Percentiles rank a stretch among this genome's conserved stretches.
These are phyloP conservation scores for Drosophila busckii DNA, from an alignment of 1,140 invertebrate genomes.

Conservation along the genomic window DNA sequence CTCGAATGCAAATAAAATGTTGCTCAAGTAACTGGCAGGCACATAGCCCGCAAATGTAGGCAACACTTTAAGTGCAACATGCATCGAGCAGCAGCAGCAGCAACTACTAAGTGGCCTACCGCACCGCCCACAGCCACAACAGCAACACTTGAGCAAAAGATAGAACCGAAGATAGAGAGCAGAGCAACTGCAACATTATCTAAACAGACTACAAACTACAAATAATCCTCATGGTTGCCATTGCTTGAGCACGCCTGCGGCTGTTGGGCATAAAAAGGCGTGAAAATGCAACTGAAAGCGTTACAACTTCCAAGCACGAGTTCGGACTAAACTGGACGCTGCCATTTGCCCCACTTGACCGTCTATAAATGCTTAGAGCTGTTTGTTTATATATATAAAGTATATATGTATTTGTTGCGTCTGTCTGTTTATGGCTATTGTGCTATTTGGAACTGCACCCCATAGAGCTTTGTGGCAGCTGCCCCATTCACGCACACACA, in stretches of 20 bases:
- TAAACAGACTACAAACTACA: constrained; percentile 56
- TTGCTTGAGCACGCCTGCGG: constrained; percentile 3
- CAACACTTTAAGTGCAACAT: constrained; percentile 40
- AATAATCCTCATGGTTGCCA: constrained; percentile 1
- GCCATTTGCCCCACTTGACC: constrained; percentile 20
- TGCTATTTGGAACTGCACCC: constrained; percentile 6
- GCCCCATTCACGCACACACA: constrained; percentile 46
- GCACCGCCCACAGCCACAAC: constrained; percentile 12
- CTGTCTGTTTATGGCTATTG: constrained; percentile 23
- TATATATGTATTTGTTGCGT: no score
- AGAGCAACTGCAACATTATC: constrained; percentile 54
- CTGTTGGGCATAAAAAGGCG: constrained; percentile 9
- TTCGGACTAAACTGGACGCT: neutral
- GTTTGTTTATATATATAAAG: no score
- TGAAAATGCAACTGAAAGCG: constrained; percentile 31
- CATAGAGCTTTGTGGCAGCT: constrained; percentile 7
- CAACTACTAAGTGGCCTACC: constrained; percentile 37
- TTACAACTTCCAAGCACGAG: constrained; percentile 5
- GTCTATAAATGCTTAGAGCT: constrained; percentile 7
- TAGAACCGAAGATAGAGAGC: no score
- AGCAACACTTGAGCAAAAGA: constrained; percentile 29
- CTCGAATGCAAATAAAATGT: no score
- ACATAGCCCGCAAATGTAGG: constrained; percentile 47
- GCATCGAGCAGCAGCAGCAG: constrained; percentile 25
- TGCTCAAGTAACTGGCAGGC: no score